Base-by-base conservation (phyloP, 2,113 vertebrate species). In the Anhinga rufa region DNA sequence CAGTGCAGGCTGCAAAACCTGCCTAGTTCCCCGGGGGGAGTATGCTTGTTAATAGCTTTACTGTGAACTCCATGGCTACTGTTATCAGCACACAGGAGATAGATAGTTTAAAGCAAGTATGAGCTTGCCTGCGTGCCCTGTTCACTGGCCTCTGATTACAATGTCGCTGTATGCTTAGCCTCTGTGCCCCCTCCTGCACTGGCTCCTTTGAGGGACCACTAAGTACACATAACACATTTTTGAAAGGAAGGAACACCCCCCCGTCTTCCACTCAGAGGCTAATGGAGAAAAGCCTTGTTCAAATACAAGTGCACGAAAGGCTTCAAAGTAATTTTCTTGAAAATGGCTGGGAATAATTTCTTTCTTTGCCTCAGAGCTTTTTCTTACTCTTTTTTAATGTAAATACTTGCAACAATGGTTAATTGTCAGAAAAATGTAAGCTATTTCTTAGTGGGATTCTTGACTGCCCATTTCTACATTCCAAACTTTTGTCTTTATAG, bases 351-450 rank as follows among this genome's bases (percentile, higher is more conserved):
- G 70, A 91, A 68, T 78, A 85, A 70, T 75, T 94, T 88, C 38
- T 57, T 86, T 71, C 81, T 94, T 91, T 76, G 61, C n/a, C 21
- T 40, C 64, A 60, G 82, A 95, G 76, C 19, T 58, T 86, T 79
- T 91, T 79, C 40, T 38, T 78, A 32, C 17, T 29, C 7, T 48
- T 81, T 44, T 79, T 83, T n/a, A 61, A 90, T 66, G 89, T 70
- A 94, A 87, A 93, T 85, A 80, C n/a, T 95, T 86, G 46, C 51
- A 94, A 93, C 86, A 94, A 96, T 91, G 75, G 78, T 60, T 95
- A 90, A 85, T 89, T 93, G 82, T 94, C 80, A 82, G 92, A 93
- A 94, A 95, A 97, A 95, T 96, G 84, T 69, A 90, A 88, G 64
- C 60, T 92, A 90, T 93, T 92, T 92, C 93, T 93, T 65, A 93